A percentile compares a stretch with the other conserved stretches of the same genome.
These are phyloP conservation scores for Vulpes vulpes DNA, from an alignment of 2,113 vertebrate genomes.

Conservation along the genomic window DNA sequence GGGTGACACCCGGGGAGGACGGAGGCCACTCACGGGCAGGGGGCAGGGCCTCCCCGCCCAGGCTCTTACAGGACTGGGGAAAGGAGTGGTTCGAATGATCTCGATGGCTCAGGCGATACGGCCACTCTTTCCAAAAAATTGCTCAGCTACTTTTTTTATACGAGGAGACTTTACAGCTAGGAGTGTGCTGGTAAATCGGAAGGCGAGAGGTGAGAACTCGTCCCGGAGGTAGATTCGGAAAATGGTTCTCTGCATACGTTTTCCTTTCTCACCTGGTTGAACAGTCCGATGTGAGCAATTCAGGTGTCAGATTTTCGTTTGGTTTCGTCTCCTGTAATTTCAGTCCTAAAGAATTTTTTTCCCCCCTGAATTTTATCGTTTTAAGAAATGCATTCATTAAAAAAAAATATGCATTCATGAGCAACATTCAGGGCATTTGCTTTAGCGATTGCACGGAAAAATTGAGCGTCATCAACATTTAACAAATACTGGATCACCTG, in stretches of 20 bases:
- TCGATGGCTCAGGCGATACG: neutral
- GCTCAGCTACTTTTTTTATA: neutral
- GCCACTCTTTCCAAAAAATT: neutral
- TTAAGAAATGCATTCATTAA: neutral
- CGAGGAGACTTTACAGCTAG: neutral
- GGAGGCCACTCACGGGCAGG: neutral
- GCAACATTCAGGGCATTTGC: neutral
- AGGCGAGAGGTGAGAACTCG: neutral
- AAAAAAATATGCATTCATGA: neutral
- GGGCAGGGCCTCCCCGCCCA: neutral
- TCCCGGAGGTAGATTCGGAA: neutral
- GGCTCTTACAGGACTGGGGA: neutral
- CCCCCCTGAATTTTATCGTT: neutral
- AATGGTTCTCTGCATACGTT: neutral
- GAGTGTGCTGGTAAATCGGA: neutral
- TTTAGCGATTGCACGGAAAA: neutral
- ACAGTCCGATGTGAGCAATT: neutral
- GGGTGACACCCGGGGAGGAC: neutral
- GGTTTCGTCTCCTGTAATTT: neutral
- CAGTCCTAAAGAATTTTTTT: neutral
- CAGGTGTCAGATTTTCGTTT: neutral
- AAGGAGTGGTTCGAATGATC: neutral
- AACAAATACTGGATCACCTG: neutral
- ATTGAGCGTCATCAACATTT: neutral
- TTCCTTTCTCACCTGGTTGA: neutral